Base-by-base conservation (phyloP, 2,113 vertebrate species). In the Podarcis cretensis region DNA sequence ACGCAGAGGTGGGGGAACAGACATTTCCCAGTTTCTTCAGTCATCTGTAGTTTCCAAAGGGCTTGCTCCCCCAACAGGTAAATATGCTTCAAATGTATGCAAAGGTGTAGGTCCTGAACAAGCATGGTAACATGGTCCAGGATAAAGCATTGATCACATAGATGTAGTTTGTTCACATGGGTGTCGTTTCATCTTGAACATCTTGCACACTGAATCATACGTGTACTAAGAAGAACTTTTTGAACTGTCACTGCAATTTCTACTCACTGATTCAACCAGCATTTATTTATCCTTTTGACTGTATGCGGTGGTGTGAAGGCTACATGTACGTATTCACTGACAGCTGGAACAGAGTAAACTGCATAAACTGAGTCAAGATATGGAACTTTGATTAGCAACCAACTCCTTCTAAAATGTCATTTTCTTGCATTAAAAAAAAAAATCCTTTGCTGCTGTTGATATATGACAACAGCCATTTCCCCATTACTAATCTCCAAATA, bases 331-430 rank as follows among this genome's bases (percentile, higher is more conserved):
- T 87, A 84, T 91, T 84, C 75, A 76, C 25, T 40, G 66, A 85
- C 74, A 35, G 21, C 12, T 63, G 73, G 65, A 71, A 83, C 48
- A 73, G 3, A 73, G 82, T 63, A 85, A 87, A 87, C 37, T 59
- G 85, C 86, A 92, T 83, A 89, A 87, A 91, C 84, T 43, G 57
- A 91, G 84, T 68, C 5, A 21, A 18, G 21, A 86, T 10, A 25
- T 43, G 83, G 23, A 1, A 90, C 84, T 87, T 75, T 65, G 91
- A 79, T 40, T 91, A 59, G 32, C 77, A 85, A 69, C 76, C 90
- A 91, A 93, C 92, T 92, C n/a, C 82, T 89, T 83, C 71, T 71
- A 87, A 78, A 95, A 7, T 93, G 66, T 0, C 85, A 88, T 87
- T 86, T 37, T 43, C 37, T 21, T 40, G 88, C 88, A n/a, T 71